Percentiles rank a stretch among this genome's conserved stretches.
These are phyloP conservation scores for Asobara japonica DNA, from an alignment of 1,140 invertebrate species.

Conservation along the genomic window DNA sequence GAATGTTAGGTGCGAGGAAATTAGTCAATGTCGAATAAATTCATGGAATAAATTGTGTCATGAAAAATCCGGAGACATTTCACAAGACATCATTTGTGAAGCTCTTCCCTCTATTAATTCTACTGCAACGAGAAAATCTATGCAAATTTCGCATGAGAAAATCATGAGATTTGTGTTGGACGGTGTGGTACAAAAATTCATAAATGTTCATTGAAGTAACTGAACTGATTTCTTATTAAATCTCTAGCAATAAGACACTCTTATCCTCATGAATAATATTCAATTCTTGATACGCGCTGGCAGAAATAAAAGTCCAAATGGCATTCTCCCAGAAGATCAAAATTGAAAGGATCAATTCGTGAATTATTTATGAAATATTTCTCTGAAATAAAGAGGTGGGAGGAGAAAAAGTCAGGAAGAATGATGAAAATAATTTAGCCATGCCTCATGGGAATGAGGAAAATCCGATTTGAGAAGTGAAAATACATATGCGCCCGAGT, in stretches of 20 bases:
- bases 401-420: neutral
- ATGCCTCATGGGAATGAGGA: neutral
- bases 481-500: constrained; percentile 16
- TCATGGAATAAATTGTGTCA: too few species aligned
- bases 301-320: neutral
- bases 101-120: too few species aligned
- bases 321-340: neutral
- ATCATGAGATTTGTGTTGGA: too few species aligned
- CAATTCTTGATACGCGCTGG: neutral
- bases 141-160: too few species aligned
- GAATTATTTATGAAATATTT: constrained; percentile 15
- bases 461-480: neutral
- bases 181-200: too few species aligned
- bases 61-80: too few species aligned
- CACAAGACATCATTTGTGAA: too few species aligned
- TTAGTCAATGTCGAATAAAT: too few species aligned
- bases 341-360: neutral
- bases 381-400: neutral
- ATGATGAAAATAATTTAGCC: neutral
- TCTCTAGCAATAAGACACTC: neutral
- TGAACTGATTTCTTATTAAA: constrained; percentile 1
- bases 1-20: too few species aligned
- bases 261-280: constrained; percentile 19
- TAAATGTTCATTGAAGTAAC: neutral
- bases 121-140: too few species aligned